phyloP scores from a whole-genome alignment of 2,888 invertebrate genomes.

The Orthosia gothica region DNA sequence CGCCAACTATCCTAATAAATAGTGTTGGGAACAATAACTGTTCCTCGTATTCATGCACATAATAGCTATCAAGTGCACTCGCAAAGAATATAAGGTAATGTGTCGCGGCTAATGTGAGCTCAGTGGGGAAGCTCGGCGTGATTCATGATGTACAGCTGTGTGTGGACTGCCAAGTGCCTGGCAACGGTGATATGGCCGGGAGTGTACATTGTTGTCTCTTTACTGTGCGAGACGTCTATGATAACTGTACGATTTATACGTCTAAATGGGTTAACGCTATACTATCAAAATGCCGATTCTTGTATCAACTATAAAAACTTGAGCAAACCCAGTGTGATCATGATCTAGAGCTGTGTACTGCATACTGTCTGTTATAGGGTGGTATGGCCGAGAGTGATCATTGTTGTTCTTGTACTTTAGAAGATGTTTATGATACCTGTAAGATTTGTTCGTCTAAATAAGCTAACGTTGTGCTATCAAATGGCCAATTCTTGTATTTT shows the following conservation, averaged over 20 bases:
- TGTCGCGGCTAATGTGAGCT: conserved; percentile 31
- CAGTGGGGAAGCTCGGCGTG: conserved; percentile 11
- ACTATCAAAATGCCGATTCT: no score
- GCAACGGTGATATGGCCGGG: conserved; percentile 8
- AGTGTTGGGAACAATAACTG: conserved; percentile 25
- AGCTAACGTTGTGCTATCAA: no score
- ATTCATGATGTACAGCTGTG: conserved; percentile 29
- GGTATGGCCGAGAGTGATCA: neutral
- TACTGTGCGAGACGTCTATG: neutral
- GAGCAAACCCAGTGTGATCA: no score
- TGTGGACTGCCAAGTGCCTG: conserved; percentile 8
- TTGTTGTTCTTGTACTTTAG: neutral
- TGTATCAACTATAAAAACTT: neutral
- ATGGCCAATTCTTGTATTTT: no score
- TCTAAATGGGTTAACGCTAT: no score
- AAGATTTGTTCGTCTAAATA: neutral
- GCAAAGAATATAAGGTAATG: conserved; percentile 53
- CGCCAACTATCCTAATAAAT: conserved; percentile 10
- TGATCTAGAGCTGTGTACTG: no score
- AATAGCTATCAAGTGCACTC: conserved; percentile 44
- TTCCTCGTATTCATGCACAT: conserved; percentile 30
- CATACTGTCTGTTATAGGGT: neutral
- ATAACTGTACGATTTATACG: neutral
- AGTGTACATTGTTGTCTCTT: conserved; percentile 31
- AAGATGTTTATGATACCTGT: neutral